Conservation (phyloP, 2,113 vertebrate genomes). For the Corythornis vintsioides region DNA sequence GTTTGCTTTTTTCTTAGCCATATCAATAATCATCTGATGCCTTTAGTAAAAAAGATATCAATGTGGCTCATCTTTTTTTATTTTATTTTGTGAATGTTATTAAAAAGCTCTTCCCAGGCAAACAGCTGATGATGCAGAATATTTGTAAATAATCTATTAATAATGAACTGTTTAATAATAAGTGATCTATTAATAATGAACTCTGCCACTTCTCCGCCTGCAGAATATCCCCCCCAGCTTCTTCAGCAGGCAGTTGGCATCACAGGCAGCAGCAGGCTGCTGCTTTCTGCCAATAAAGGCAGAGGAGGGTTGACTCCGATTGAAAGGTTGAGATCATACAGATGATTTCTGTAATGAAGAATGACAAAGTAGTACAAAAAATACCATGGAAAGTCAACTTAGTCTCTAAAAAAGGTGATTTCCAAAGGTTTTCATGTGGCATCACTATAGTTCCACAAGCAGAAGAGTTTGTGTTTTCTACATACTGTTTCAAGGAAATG, state of each 20-base stretch:
- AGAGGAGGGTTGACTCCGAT: neutral
- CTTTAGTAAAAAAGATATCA: neutral
- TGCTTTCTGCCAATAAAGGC: neutral
- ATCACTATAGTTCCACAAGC: neutral
- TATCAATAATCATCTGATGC: neutral
- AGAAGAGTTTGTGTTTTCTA: neutral
- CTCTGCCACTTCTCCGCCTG: neutral
- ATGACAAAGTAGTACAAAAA: neutral
- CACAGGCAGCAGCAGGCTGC: neutral
- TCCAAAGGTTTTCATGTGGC: neutral
- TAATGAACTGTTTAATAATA: neutral
- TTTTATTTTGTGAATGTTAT: neutral
- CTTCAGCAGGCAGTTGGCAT: neutral
- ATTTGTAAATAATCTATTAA: neutral
- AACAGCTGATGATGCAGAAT: neutral
- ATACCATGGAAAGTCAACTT: neutral
- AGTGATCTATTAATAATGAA: neutral
- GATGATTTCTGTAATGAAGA: neutral
- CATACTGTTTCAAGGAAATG: neutral
- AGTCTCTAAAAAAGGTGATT: neutral
- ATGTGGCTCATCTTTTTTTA: neutral
- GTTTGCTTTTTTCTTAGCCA: neutral
- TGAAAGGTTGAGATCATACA: accelerated
- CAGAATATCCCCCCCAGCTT: neutral
- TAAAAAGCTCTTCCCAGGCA: neutral